Evolutionary conservation across 2,888 invertebrate species (phyloP), one percentile per base, ranked within the genome.

Genomic region (Drosophila tripunctata): DNA sequence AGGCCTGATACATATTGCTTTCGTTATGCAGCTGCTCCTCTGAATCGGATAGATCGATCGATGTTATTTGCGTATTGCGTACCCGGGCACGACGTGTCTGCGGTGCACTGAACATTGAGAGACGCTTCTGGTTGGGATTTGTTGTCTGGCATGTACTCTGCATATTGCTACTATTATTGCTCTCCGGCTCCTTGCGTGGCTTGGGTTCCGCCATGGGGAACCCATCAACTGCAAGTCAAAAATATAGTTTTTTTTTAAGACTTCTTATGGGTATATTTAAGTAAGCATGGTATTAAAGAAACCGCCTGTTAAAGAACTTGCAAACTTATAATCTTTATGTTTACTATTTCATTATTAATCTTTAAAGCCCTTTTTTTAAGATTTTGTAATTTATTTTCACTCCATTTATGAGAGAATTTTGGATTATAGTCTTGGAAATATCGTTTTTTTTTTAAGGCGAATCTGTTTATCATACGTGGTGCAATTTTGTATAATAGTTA

Each of bases 41-140:
- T 10, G 90, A 88, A 58, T 91, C 91, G 3, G 90, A 91, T 19
- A 89, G 84, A 62, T 91, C 91, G 17, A 90, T 64, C 14, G 45
- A 69, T 69, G 45, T 79, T 75, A 54, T 10, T 3, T 24, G 78
- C 47, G 22, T 31, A 12, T 62, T 68, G 8, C 71, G 71, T 0
- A 85, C 68, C 0, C 73, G 62, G 0, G 55, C 80, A 17, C 78
- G 79, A 0, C 79, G 79, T 3, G 74, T 74, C 27, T 72, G 72
- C 8, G 90, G 90, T 3, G 72, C 44, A 51, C 55, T 66, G 38
- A 90, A 90, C n/a, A 89, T 76, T 0, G 89, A 89, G 14, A 84
- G 84, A 12, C 87, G 89, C 40, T 72, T 67, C 12, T 73, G 67
- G 6, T 44, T 47, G n/a, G n/a, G n/a, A n/a, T n/a, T n/a, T n/a